Percentiles rank a stretch among this genome's conserved stretches.
Conservation (phyloP, 92 coral and sea anemone species). For the Pocillopora grandis region DNA sequence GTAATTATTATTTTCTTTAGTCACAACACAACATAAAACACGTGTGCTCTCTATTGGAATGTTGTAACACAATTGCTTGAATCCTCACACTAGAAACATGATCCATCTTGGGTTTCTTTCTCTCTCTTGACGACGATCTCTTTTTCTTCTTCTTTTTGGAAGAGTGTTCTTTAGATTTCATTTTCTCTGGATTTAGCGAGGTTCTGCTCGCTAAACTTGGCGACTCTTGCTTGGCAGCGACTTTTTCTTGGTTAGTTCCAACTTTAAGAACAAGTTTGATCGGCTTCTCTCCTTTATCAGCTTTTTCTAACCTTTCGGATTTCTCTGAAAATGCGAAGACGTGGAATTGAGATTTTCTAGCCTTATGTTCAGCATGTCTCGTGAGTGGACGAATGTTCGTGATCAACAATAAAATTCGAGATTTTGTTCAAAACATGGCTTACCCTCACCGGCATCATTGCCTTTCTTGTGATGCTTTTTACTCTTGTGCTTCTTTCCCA, state of each 20-base stretch:
- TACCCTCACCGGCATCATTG: conserved; percentile 73
- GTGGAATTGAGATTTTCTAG: background rate
- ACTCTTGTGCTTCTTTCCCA: conserved; percentile 93
- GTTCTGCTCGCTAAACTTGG: conserved; percentile 31
- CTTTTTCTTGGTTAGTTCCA: conserved; percentile 68
- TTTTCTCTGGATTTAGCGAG: conserved; percentile 39
- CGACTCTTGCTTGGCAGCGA: conserved; percentile 53
- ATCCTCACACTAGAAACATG: conserved; percentile 62
- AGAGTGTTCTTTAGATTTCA: conserved; percentile 75
- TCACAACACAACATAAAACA: too few species aligned
- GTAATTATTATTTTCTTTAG: too few species aligned
- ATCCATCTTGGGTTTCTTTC: conserved; percentile 80
- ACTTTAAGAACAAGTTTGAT: conserved; percentile 92
- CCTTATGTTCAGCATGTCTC: background rate
- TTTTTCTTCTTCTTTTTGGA: conserved; percentile 95
- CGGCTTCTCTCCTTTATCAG: conserved; percentile 76
- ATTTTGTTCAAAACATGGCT: background rate
- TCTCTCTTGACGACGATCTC: conserved; percentile 82
- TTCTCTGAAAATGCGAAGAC: conserved; percentile 25
- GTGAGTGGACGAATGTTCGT: background rate
- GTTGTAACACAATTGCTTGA: background rate
- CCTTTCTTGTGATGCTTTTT: conserved; percentile 94
- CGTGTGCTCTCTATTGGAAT: background rate
- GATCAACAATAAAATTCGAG: background rate
- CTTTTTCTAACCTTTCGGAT: conserved; percentile 52